Evolutionary conservation across 1,140 invertebrate species (phyloP).

Genomic region (Galleria mellonella): DNA sequence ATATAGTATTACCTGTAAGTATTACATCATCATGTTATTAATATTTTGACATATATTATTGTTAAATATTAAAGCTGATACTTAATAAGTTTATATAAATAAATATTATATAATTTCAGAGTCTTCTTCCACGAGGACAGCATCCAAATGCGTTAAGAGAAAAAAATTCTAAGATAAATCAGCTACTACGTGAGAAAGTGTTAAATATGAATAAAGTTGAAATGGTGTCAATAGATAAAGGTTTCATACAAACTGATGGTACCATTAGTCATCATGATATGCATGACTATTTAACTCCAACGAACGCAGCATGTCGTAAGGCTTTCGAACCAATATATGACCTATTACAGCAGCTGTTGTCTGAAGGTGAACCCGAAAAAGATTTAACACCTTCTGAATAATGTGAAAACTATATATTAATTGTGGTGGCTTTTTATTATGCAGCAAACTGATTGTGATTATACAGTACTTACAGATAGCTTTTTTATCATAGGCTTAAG

Average conservation of each 20-base stretch:
- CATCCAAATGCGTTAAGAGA: constrained; percentile 86
- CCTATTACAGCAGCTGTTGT: constrained; percentile 83
- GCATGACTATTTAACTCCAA: constrained; percentile 92
- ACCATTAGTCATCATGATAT: constrained; percentile 90
- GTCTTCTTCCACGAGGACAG: constrained; percentile 88
- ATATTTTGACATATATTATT: neutral
- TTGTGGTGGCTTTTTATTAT: constrained; percentile 46
- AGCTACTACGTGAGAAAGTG: constrained; percentile 78
- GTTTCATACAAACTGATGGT: constrained; percentile 84
- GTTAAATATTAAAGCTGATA: neutral
- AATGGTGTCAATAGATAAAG: constrained; percentile 83
- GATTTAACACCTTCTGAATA: constrained; percentile 82
- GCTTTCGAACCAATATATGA: constrained; percentile 88
- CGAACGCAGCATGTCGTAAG: constrained; percentile 87
- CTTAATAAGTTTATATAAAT: too few species aligned
- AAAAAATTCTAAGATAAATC: constrained; percentile 84
- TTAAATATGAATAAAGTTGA: constrained; percentile 78
- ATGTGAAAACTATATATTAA: constrained; percentile 20
- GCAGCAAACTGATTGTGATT: constrained; percentile 66
- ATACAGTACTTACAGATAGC: constrained; percentile 61
- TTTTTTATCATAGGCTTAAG: constrained; percentile 64
- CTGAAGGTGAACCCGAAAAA: constrained; percentile 82
- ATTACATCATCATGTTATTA: neutral
- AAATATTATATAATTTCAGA: constrained; percentile 73
- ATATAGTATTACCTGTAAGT: constrained; percentile 89